Conservation (phyloP, 2,797 vertebrate species). For the Xenopus petersii region DNA sequence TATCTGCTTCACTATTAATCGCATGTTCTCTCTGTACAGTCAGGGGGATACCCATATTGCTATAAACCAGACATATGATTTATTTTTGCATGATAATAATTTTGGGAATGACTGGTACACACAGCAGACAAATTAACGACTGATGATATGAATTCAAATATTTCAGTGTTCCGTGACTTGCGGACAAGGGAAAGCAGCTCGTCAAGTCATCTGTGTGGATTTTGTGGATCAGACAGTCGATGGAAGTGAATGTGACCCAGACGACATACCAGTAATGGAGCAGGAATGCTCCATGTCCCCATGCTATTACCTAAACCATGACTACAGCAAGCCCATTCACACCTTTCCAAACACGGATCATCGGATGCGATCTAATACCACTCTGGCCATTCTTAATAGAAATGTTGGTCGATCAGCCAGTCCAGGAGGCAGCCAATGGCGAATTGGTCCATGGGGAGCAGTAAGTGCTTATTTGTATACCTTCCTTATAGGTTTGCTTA, state of each 20-base stretch:
- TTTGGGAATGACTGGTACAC: no score
- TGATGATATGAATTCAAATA: not conserved
- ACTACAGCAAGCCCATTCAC: conserved; percentile 62
- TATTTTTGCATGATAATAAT: no score
- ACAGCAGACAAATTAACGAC: no score
- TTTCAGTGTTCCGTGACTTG: conserved; percentile 91
- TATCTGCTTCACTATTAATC: no score
- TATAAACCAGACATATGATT: no score
- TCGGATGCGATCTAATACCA: conserved; percentile 64
- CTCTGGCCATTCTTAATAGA: conserved; percentile 55
- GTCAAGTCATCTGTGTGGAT: conserved; percentile 88
- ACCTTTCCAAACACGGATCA: conserved; percentile 64
- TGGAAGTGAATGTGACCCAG: conserved; percentile 82
- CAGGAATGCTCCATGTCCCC: conserved; percentile 93
- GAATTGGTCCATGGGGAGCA: conserved; percentile 95
- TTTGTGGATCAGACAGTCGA: conserved; percentile 86
- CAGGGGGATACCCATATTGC: no score
- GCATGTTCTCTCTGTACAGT: no score
- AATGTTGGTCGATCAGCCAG: conserved; percentile 56
- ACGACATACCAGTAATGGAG: conserved; percentile 80
- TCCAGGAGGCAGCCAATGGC: conserved; percentile 84
- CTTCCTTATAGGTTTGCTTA: no score
- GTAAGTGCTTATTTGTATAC: conserved; percentile 68
- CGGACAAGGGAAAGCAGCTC: conserved; percentile 87
- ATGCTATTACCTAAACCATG: conserved; percentile 78